Percentiles rank a stretch among this genome's conserved stretches.
Evolutionary conservation across 2,888 invertebrate species (phyloP).

Genomic region (Calliphora vomitoria): DNA sequence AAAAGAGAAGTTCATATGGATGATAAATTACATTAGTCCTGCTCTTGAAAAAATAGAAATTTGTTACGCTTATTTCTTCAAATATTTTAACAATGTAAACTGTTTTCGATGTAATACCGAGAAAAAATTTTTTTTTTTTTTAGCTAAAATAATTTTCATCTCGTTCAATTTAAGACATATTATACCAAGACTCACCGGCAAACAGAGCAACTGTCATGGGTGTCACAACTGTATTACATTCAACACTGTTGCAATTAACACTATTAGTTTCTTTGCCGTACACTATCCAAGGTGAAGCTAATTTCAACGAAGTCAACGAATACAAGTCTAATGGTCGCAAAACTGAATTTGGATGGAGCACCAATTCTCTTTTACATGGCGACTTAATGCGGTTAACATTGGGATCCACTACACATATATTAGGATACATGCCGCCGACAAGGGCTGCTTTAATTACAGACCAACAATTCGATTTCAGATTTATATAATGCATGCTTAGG

Average conservation of each 20-base stretch:
- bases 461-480: conserved; percentile 95
- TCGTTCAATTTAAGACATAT: too few relatives aligned
- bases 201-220: conserved; percentile 92
- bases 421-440: conserved; percentile 95
- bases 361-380: conserved; percentile 83
- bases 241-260: conserved; percentile 87
- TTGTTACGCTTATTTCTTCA: too few relatives aligned
- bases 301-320: conserved; percentile 57
- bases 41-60: too few relatives aligned
- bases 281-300: conserved; percentile 92
- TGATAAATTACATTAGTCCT: neutral
- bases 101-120: too few relatives aligned
- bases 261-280: conserved; percentile 90
- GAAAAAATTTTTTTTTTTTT: too few relatives aligned
- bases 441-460: conserved; percentile 95
- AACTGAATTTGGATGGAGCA: conserved; percentile 86
- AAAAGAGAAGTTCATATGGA: conserved; percentile 16
- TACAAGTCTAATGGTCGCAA: conserved; percentile 70
- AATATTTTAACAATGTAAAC: too few relatives aligned
- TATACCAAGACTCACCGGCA: conserved; percentile 74
- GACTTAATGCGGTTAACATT: conserved; percentile 87
- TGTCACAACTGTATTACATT: conserved; percentile 90
- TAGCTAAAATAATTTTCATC: too few relatives aligned
- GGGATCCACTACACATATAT: conserved; percentile 90
- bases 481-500: conserved; percentile 90